phyloP scores from a whole-genome alignment of 2,797 vertebrate genomes.

The Varecia variegata region DNA sequence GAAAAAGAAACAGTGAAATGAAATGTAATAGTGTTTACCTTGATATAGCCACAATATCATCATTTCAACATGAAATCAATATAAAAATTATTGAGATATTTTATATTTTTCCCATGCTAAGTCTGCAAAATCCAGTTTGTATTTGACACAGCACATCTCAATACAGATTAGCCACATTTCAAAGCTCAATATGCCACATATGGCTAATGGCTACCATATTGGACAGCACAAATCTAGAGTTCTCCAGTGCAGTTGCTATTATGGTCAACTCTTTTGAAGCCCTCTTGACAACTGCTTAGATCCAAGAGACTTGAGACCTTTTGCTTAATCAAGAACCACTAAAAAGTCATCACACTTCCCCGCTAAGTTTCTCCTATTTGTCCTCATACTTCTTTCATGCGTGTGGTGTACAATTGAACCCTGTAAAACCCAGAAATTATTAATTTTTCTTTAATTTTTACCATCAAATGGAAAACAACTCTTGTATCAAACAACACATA shows the following conservation, averaged over 20 bases:
- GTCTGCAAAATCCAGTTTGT: background rate
- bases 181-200: background rate
- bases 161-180: background rate
- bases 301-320: background rate
- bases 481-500: background rate
- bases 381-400: background rate
- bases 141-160: background rate
- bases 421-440: background rate
- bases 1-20: background rate
- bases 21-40: background rate
- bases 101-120: background rate
- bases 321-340: background rate
- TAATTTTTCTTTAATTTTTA: constrained; percentile 31
- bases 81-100: background rate
- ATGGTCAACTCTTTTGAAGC: background rate
- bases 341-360: background rate
- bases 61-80: background rate
- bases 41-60: background rate
- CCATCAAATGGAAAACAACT: background rate
- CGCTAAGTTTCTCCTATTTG: background rate
- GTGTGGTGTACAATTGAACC: background rate
- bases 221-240: background rate
- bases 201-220: background rate
- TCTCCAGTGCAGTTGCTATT: background rate
- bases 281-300: background rate